Evolutionary conservation across 2,888 invertebrate species (phyloP).

Genomic region (Ditylenchus weischeri): DNA sequence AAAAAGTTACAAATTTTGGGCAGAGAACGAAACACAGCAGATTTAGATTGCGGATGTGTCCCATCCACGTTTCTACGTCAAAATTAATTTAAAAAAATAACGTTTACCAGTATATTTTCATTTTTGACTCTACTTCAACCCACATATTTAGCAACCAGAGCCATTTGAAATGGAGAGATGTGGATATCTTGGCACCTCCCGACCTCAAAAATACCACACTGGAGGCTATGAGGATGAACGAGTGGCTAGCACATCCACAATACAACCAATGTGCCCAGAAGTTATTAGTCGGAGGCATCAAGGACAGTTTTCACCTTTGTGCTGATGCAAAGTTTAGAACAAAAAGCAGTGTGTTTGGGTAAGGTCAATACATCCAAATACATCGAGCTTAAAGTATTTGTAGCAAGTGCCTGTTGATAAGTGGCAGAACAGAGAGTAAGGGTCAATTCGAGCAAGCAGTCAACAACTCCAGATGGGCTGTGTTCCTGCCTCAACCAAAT

Average conservation of each 20-base stretch:
- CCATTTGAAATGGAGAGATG: slow-evolving; percentile 1
- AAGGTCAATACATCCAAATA: neutral
- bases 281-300: slow-evolving; percentile 11
- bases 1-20: too few species aligned
- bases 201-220: slow-evolving; percentile 11
- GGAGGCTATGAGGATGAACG: slow-evolving; percentile 19
- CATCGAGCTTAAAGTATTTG: neutral
- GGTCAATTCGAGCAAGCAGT: slow-evolving; percentile 19
- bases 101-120: too few species aligned
- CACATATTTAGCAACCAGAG: too few species aligned
- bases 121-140: too few species aligned
- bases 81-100: too few species aligned
- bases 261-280: slow-evolving; percentile 1
- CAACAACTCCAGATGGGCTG: slow-evolving; percentile 13
- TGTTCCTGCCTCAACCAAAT: slow-evolving; percentile 16
- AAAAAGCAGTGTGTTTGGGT: neutral
- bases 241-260: slow-evolving; percentile 18
- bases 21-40: too few species aligned
- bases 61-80: too few species aligned
- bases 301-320: slow-evolving; percentile 15
- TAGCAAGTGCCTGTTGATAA: slow-evolving; percentile 16
- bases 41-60: too few species aligned
- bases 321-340: slow-evolving; percentile 1
- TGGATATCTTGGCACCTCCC: slow-evolving; percentile 2
- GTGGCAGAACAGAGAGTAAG: neutral